Percentiles rank a stretch among this genome's conserved stretches.
These are phyloP conservation scores for Hirtodrosophila confusa DNA, from an alignment of 2,888 invertebrate species.

Conservation along the genomic window DNA sequence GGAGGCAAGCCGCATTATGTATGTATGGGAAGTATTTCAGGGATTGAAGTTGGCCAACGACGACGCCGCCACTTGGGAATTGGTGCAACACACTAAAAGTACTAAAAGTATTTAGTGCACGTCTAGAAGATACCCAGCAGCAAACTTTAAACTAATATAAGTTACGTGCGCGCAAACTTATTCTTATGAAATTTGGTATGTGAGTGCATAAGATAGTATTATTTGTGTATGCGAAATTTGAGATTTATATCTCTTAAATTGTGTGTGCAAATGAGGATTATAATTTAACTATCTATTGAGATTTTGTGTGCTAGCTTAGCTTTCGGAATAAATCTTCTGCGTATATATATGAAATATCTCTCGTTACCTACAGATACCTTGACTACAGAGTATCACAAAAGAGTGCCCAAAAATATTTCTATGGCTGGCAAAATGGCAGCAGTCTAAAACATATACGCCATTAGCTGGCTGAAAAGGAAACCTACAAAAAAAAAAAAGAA, in stretches of 20 bases:
- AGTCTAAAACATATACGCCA: slow-evolving; percentile 42
- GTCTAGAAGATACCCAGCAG: slow-evolving; percentile 23
- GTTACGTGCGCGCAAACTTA: too few relatives aligned
- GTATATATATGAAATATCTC: too few relatives aligned
- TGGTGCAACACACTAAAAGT: slow-evolving; percentile 9
- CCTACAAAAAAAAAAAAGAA: slow-evolving; percentile 20
- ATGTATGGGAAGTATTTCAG: slow-evolving; percentile 32
- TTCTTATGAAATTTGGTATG: too few relatives aligned
- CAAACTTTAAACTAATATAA: not conserved
- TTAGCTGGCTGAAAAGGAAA: slow-evolving; percentile 8
- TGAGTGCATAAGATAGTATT: too few relatives aligned
- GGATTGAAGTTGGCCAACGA: slow-evolving; percentile 36
- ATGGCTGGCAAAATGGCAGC: slow-evolving; percentile 27
- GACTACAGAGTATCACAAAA: not conserved
- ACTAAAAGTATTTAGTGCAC: not conserved
- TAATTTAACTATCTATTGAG: too few relatives aligned
- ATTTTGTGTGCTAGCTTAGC: too few relatives aligned
- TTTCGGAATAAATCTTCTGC: too few relatives aligned
- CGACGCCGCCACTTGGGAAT: slow-evolving; percentile 42
- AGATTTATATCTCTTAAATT: too few relatives aligned
- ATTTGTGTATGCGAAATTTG: too few relatives aligned
- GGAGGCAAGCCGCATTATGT: slow-evolving; percentile 43
- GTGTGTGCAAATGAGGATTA: too few relatives aligned
- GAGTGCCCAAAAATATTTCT: slow-evolving; percentile 28
- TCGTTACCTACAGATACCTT: too few relatives aligned